These are phyloP conservation scores for Noctua janthina DNA, from an alignment of 2,888 invertebrate genomes.

Conservation along the genomic window DNA sequence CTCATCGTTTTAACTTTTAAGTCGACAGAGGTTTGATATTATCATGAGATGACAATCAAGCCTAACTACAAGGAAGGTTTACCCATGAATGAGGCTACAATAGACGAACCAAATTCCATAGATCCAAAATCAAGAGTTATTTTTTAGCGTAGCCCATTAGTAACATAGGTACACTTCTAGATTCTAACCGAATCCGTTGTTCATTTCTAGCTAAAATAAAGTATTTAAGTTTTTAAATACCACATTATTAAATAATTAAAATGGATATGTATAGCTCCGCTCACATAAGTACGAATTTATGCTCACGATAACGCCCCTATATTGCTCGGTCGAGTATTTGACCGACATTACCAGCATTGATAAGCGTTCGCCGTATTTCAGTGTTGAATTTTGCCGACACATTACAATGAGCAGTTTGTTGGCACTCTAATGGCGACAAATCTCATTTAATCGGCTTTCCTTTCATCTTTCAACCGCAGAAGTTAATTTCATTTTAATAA, in stretches of 20 bases:
- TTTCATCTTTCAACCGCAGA: constrained; percentile 57
- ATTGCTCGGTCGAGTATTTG: constrained; percentile 72
- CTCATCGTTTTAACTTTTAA: constrained; percentile 36
- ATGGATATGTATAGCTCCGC: constrained; percentile 40
- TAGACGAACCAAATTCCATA: constrained; percentile 6
- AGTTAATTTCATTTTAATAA: constrained; percentile 46
- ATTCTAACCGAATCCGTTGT: background rate
- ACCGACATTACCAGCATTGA: constrained; percentile 76
- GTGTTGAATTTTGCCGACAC: constrained; percentile 61
- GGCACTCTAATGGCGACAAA: constrained; percentile 46
- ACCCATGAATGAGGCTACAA: background rate
- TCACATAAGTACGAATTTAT: constrained; percentile 60
- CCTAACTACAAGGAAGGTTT: constrained; percentile 6
- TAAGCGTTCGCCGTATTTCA: constrained; percentile 70
- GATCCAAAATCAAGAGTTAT: background rate
- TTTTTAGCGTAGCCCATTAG: constrained; percentile 8
- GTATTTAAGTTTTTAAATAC: background rate
- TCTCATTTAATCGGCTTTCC: constrained; percentile 40
- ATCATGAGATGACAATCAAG: constrained; percentile 40
- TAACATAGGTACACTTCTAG: background rate
- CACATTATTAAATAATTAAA: constrained; percentile 54
- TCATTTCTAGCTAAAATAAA: background rate
- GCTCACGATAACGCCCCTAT: constrained; percentile 82
- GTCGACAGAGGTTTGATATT: constrained; percentile 26
- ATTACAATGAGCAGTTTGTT: constrained; percentile 54